These are phyloP conservation scores for Phocoena phocoena DNA, from an alignment of 2,113 vertebrate species.

Conservation along the genomic window DNA sequence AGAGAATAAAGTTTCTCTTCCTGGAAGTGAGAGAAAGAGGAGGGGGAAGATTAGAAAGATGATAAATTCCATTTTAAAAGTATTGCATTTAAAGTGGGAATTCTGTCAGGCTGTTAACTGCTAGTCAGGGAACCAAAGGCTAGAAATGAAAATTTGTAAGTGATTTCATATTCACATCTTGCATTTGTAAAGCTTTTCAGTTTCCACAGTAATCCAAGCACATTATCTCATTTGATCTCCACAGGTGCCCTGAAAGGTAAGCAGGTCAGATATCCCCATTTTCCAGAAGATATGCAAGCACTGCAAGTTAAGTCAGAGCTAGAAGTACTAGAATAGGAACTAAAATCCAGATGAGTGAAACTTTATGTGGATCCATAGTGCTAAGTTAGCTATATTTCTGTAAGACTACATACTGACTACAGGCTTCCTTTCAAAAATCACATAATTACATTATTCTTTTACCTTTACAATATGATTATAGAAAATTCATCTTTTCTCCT, in stretches of 20 bases:
- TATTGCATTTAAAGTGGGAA: neutral
- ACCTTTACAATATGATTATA: conserved; percentile 36
- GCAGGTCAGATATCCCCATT: neutral
- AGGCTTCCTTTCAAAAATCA: conserved; percentile 1
- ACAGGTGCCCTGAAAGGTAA: conserved; percentile 20
- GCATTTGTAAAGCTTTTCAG: neutral
- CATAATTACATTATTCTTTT: neutral
- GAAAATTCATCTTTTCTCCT: neutral
- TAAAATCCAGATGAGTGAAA: neutral
- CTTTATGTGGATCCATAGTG: neutral
- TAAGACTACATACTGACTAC: neutral
- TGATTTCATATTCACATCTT: conserved; percentile 19
- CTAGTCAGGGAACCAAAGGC: neutral
- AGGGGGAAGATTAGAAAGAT: neutral
- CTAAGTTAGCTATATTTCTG: neutral
- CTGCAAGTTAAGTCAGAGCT: neutral
- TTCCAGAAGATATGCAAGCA: neutral
- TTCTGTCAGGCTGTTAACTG: conserved; percentile 10
- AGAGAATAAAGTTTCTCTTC: neutral
- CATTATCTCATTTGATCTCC: neutral
- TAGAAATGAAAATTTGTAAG: conserved; percentile 32
- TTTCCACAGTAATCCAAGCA: conserved; percentile 34
- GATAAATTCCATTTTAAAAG: conserved; percentile 10
- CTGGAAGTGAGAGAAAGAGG: neutral
- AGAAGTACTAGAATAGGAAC: neutral